Conservation (phyloP, 2,888 invertebrate species). For the Harpalus rufipes region DNA sequence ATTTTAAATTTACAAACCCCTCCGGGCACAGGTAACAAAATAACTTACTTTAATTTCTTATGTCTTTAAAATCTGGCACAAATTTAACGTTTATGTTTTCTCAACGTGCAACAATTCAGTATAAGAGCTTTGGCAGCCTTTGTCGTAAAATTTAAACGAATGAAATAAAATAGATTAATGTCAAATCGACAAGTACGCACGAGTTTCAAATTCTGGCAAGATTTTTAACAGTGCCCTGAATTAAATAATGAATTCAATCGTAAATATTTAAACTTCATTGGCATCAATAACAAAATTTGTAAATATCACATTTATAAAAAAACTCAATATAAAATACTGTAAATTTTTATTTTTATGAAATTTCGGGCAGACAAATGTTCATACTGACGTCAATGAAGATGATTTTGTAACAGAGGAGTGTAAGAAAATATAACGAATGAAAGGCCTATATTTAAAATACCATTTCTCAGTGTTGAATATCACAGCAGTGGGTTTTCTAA, state of each 20-base stretch:
- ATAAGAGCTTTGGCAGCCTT: constrained; percentile 50
- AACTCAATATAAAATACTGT: constrained; percentile 20
- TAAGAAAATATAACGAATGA: constrained; percentile 33
- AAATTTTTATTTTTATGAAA: neutral
- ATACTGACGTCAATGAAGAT: constrained; percentile 24
- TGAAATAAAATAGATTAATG: constrained; percentile 30
- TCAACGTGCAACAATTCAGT: constrained; percentile 45
- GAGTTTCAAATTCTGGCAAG: constrained; percentile 7
- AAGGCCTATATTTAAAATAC: constrained; percentile 56
- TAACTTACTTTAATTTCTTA: constrained; percentile 68
- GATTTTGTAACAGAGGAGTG: constrained; percentile 45
- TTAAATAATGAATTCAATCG: constrained; percentile 6
- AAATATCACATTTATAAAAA: neutral
- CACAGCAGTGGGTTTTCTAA: constrained; percentile 64
- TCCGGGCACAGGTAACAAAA: constrained; percentile 70
- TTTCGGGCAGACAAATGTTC: neutral
- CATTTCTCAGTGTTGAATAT: constrained; percentile 60
- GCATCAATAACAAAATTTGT: constrained; percentile 10
- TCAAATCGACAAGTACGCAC: constrained; percentile 19
- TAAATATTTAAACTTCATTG: constrained; percentile 17
- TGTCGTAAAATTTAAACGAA: constrained; percentile 26
- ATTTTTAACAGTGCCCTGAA: constrained; percentile 27
- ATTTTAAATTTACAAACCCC: constrained; percentile 57
- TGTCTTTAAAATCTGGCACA: constrained; percentile 66
- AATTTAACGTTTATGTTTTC: constrained; percentile 59